Evolutionary conservation across 2,113 vertebrate genomes (phyloP).

Genomic region (Oryzias javanicus): DNA sequence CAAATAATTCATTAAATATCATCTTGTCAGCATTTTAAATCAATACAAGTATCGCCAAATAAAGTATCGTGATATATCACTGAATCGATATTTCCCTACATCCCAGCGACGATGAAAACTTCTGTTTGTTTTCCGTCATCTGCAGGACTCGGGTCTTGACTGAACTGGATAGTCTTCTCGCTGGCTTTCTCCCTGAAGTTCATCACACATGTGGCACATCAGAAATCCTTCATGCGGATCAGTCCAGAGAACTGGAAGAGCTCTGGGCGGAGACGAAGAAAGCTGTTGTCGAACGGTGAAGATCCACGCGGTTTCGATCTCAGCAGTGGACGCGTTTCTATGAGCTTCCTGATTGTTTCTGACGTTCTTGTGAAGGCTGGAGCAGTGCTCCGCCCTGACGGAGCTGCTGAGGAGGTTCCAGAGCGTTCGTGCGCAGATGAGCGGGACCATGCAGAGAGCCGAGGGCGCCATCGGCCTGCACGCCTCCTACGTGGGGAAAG

Average conservation of each 20-base stretch:
- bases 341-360: not conserved
- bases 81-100: too few relatives aligned
- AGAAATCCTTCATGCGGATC: slow-evolving; percentile 42
- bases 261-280: slow-evolving; percentile 80
- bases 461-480: slow-evolving; percentile 81
- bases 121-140: not conserved
- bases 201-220: slow-evolving; percentile 67
- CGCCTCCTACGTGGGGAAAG: slow-evolving; percentile 87
- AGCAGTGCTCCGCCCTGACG: slow-evolving; percentile 79
- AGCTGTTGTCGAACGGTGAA: slow-evolving; percentile 81
- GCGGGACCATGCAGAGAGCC: slow-evolving; percentile 82
- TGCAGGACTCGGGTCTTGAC: slow-evolving; percentile 80
- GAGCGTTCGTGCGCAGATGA: slow-evolving; percentile 75
- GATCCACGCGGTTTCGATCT: not conserved
- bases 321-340: not conserved
- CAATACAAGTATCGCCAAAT: too few relatives aligned
- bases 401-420: slow-evolving; percentile 89
- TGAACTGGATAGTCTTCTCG: slow-evolving; percentile 78
- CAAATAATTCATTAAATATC: too few relatives aligned
- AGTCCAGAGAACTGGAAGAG: slow-evolving; percentile 58
- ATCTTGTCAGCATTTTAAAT: too few relatives aligned
- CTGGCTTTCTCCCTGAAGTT: slow-evolving; percentile 75
- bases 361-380: slow-evolving; percentile 69
- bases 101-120: not conserved
- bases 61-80: too few relatives aligned